Evolutionary conservation across 1,140 invertebrate genomes (phyloP), one percentile per base, ranked within the genome.

Genomic region (Drosophila ironensis): DNA sequence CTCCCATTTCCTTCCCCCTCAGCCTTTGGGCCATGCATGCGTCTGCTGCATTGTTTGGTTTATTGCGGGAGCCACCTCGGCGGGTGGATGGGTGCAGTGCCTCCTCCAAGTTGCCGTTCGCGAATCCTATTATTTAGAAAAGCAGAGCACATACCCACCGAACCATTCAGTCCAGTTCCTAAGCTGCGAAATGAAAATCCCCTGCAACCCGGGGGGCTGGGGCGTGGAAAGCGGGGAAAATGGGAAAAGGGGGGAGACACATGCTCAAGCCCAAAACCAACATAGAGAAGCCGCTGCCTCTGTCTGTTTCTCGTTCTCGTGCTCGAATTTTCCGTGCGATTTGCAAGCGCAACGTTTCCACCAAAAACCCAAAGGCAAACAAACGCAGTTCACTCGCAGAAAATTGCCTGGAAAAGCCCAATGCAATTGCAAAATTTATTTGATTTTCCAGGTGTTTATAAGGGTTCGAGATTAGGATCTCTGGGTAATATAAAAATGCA

Each of bases 101-200:
- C 70, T 75, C 76, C 64, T 70, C 77, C 35, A 51, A 45, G 44
- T 44, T 66, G 63, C 72, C 72, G 59, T 20, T 40, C 76, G 76
- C 76, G 76, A 75, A 54, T 80, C 56, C 67, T 61, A 71, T 71
- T 71, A 71, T 71, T 71, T 71, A 71, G 68, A 71, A 71, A 61
- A 71, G 68, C 63, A 67, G 37, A 59, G 27, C 66, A 44, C 42
- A 68, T 7, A 41, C 8, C 50, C 50, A 42, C 30, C 25, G 50
- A 40, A 16, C 41, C 33, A 20, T 27, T 7, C 35, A 28, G 33
- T 24, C 17, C 35, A 5, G 60, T 51, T 44, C n/a, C 59, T 81
- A 75, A 82, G 78, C 77, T 72, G 77, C 77, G 68, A 84, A 84
- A 82, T 84, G 78, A 53, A 82, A 82, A 84, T 82, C 73, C 77